phyloP scores from a whole-genome alignment of 92 coral and sea anemone species.

The Actinernus sp. region DNA sequence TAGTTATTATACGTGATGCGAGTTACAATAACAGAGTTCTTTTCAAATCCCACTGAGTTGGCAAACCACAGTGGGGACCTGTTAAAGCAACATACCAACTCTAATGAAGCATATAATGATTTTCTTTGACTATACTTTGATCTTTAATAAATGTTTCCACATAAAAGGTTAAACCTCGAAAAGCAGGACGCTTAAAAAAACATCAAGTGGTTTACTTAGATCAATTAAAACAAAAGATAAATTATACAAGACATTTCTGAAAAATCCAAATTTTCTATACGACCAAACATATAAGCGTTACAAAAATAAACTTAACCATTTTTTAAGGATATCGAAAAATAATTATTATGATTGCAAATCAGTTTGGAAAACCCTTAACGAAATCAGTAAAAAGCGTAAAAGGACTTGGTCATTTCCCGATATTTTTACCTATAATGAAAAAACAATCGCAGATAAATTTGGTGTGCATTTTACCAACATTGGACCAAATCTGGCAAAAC shows the following conservation, averaged over 20 bases:
- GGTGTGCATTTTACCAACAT: conserved; percentile 44
- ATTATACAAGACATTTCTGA: conserved; percentile 21
- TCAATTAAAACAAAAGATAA: conserved; percentile 29
- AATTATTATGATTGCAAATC: conserved; percentile 12
- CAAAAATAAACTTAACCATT: conserved; percentile 34
- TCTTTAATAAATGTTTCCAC: conserved; percentile 47
- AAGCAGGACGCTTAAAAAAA: conserved; percentile 27
- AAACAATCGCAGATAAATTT: conserved; percentile 52
- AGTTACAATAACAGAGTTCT: too few species aligned
- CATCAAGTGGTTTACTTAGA: conserved; percentile 44
- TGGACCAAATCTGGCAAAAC: conserved; percentile 49
- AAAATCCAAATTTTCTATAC: conserved; percentile 8
- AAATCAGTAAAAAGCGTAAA: conserved; percentile 42
- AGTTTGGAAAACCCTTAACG: conserved; percentile 59
- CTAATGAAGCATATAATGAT: too few species aligned
- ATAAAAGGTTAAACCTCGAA: conserved; percentile 14
- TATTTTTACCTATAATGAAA: too few species aligned
- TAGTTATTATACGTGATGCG: too few species aligned
- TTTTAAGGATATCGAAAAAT: conserved; percentile 18
- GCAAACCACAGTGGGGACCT: too few species aligned
- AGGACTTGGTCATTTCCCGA: too few species aligned
- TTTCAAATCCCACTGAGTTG: too few species aligned
- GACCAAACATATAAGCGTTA: conserved; percentile 20
- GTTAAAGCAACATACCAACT: too few species aligned
- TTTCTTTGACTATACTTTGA: too few species aligned